Percentiles rank a stretch among this genome's conserved stretches.
phyloP scores from a whole-genome alignment of 1,140 invertebrate species.

The Eriocheir sinensis region DNA sequence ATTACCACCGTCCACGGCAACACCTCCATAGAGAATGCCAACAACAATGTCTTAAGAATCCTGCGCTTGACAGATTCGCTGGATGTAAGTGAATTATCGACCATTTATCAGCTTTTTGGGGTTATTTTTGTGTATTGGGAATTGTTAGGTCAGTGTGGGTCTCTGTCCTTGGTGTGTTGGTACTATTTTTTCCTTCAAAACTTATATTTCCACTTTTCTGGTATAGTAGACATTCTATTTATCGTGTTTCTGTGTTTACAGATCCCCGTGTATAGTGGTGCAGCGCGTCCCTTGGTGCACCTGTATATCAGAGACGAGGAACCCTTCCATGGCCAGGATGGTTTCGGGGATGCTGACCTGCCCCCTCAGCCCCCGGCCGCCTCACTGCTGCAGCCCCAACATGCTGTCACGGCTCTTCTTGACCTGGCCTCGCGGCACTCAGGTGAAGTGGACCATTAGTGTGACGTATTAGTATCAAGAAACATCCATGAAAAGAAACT shows the following conservation, averaged over 20 bases:
- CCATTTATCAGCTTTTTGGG: background rate
- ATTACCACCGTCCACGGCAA: slow-evolving; percentile 87
- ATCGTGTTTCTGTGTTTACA: slow-evolving; percentile 67
- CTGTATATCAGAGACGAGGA: slow-evolving; percentile 78
- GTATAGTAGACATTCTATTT: background rate
- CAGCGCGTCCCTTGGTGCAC: slow-evolving; percentile 79
- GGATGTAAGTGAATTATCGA: too few relatives aligned
- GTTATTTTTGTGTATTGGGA: background rate
- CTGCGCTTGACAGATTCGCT: slow-evolving; percentile 82
- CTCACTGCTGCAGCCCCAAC: slow-evolving; percentile 78
- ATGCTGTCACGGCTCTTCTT: slow-evolving; percentile 83
- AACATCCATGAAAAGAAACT: background rate
- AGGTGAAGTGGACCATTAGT: slow-evolving; percentile 78
- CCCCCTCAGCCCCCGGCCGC: slow-evolving; percentile 74
- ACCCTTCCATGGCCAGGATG: slow-evolving; percentile 86
- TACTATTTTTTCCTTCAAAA: background rate
- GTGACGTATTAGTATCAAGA: background rate
- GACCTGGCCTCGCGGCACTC: slow-evolving; percentile 83
- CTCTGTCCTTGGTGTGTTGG: background rate
- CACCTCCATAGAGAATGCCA: slow-evolving; percentile 84
- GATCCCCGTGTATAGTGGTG: slow-evolving; percentile 81
- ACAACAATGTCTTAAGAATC: slow-evolving; percentile 85
- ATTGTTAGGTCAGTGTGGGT: background rate
- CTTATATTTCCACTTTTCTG: background rate
- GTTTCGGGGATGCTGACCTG: slow-evolving; percentile 85